phyloP scores from a whole-genome alignment of 2,888 invertebrate species.

The Tachystola acroxantha region DNA sequence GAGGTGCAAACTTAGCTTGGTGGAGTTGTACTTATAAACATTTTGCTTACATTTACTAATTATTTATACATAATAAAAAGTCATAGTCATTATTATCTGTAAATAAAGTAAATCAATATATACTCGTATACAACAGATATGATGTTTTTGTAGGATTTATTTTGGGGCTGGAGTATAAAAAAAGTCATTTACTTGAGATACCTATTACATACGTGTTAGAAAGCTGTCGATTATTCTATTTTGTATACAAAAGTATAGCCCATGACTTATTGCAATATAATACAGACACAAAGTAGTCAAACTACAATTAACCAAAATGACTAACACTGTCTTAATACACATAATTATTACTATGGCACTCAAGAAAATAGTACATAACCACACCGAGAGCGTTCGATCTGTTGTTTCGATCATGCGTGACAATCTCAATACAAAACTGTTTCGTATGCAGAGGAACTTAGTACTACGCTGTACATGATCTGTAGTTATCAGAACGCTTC shows the following conservation, averaged over 20 bases:
- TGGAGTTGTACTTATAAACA: neutral
- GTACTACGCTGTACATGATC: constrained; percentile 78
- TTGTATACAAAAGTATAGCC: constrained; percentile 23
- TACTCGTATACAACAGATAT: no score
- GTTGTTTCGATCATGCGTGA: neutral
- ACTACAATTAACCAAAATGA: constrained; percentile 42
- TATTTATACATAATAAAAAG: neutral
- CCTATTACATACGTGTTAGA: no score
- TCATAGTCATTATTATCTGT: no score
- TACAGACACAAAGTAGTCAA: constrained; percentile 42
- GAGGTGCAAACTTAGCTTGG: no score
- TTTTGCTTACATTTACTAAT: neutral
- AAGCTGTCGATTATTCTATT: neutral
- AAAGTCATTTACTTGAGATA: no score
- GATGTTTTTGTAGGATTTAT: no score
- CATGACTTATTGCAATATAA: constrained; percentile 32
- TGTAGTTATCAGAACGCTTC: constrained; percentile 78
- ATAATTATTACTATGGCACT: constrained; percentile 53
- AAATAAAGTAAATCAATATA: no score
- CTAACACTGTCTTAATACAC: constrained; percentile 28
- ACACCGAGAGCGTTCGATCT: neutral
- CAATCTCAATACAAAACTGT: neutral
- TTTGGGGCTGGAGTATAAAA: no score
- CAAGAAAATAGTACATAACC: constrained; percentile 23
- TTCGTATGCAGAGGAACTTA: constrained; percentile 5